Conservation (phyloP, 2,797 vertebrate species). For the Pangasius krempfi region DNA sequence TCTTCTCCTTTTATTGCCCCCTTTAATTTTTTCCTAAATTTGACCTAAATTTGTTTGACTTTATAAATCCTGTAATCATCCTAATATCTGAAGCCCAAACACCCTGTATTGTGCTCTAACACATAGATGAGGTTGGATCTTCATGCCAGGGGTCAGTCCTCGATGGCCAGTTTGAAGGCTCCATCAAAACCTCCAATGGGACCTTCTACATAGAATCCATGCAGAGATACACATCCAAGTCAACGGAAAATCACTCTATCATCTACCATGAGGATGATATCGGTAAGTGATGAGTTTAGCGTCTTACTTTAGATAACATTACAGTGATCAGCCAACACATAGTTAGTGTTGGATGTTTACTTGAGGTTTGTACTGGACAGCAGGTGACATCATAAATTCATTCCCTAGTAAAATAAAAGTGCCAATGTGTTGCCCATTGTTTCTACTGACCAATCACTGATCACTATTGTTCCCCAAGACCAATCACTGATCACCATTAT, state of each 20-base stretch:
- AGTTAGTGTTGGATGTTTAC: neutral
- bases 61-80: neutral
- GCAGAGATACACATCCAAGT: conserved; percentile 58
- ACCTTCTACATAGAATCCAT: conserved; percentile 78
- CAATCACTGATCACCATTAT: neutral
- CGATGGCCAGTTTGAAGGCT: conserved; percentile 81
- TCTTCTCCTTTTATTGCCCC: neutral
- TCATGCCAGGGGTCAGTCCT: conserved; percentile 79
- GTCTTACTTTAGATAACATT: neutral
- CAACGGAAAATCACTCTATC: conserved; percentile 72
- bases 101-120: neutral
- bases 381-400: neutral
- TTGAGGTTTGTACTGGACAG: neutral
- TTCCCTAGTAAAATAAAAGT: neutral
- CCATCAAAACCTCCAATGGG: conserved; percentile 74
- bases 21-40: neutral
- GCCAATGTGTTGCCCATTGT: neutral
- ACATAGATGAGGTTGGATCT: conserved; percentile 73
- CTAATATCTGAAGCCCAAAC: neutral
- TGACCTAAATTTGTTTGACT: neutral
- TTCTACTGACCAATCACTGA: neutral
- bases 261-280: conserved; percentile 83
- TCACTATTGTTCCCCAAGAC: neutral
- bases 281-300: conserved; percentile 67
- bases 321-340: neutral